Conservation (phyloP, 1,140 invertebrate species). For the Zophobas atratus region DNA sequence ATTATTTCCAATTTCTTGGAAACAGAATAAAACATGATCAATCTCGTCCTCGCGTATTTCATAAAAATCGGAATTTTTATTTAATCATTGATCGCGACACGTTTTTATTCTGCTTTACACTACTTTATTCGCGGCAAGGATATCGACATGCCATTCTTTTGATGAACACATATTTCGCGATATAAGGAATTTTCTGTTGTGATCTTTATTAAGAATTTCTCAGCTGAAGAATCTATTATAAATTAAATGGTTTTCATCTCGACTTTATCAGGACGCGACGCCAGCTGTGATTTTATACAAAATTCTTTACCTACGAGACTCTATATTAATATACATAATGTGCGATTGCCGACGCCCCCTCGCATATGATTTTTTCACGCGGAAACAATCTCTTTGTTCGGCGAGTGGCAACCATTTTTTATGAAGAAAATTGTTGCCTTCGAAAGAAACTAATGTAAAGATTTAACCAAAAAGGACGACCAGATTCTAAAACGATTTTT, state of each 20-base stretch:
- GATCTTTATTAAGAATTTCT: conserved; percentile 6
- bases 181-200: conserved; percentile 12
- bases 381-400: too few species aligned
- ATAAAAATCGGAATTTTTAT: conserved; percentile 2
- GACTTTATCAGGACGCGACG: neutral
- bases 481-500: too few species aligned
- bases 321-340: too few species aligned
- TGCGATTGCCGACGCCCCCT: too few species aligned
- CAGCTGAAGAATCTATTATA: neutral
- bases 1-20: neutral
- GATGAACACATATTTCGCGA: conserved; percentile 25
- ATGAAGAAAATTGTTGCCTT: neutral
- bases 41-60: neutral
- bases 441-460: neutral
- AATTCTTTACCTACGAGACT: too few species aligned
- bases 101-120: conserved; percentile 26
- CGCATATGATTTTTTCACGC: neutral
- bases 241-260: neutral
- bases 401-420: neutral
- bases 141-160: conserved; percentile 5
- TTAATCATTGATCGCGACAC: neutral
- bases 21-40: conserved; percentile 20
- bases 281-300: neutral
- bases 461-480: neutral
- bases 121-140: conserved; percentile 14